Percentiles rank a stretch among this genome's conserved stretches.
Evolutionary conservation across 2,888 invertebrate species (phyloP).

Genomic region (Caenorhabditis imperialis): DNA sequence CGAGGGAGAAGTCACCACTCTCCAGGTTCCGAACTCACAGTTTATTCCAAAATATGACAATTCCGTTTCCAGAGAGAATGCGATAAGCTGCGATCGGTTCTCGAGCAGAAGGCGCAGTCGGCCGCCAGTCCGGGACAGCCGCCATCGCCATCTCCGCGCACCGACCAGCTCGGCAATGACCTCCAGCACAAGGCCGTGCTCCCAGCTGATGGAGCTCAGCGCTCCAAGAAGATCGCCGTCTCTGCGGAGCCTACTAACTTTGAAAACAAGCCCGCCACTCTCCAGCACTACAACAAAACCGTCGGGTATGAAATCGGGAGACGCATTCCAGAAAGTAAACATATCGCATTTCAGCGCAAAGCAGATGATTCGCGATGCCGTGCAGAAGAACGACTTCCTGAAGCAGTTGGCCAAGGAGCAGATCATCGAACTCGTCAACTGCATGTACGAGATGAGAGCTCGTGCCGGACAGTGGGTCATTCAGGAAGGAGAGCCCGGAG

Average conservation of each 20-base stretch:
- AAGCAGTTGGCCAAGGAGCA: constrained; percentile 80
- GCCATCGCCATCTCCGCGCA: constrained; percentile 59
- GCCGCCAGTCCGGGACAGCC: constrained; percentile 67
- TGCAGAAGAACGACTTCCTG: constrained; percentile 81
- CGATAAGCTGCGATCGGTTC: constrained; percentile 80
- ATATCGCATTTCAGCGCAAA: constrained; percentile 79
- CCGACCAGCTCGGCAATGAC: constrained; percentile 78
- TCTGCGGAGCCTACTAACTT: constrained; percentile 79
- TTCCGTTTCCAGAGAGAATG: constrained; percentile 78
- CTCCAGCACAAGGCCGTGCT: constrained; percentile 69
- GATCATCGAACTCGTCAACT: constrained; percentile 80
- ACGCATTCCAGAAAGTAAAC: background rate
- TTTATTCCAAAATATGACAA: no score
- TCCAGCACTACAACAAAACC: constrained; percentile 76
- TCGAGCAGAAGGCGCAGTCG: constrained; percentile 79
- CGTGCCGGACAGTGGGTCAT: constrained; percentile 80
- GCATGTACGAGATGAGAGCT: constrained; percentile 81
- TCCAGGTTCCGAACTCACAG: no score
- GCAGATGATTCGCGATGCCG: constrained; percentile 80
- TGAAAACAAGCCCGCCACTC: constrained; percentile 73
- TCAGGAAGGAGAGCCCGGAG: constrained; percentile 82
- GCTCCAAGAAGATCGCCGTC: constrained; percentile 80
- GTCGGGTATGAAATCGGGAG: constrained; percentile 65
- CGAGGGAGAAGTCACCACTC: constrained; percentile 78
- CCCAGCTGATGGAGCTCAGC: constrained; percentile 49